These are phyloP conservation scores for Engystomops pustulosus DNA, from an alignment of 2,113 vertebrate species.

Conservation along the genomic window DNA sequence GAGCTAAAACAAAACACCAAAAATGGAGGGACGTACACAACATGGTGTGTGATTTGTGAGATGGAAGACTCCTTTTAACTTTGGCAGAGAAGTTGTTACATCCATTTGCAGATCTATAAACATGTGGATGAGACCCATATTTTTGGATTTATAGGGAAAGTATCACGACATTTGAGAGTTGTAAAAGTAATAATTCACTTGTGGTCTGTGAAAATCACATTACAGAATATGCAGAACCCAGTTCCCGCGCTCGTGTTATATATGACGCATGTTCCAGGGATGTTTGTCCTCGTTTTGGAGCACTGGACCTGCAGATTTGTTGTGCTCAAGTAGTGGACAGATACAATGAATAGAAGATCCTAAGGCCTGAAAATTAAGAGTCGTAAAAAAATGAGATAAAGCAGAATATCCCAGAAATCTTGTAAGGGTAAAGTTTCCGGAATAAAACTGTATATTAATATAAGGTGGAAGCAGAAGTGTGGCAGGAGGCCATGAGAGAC, in stretches of 20 bases:
- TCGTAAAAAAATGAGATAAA: conserved; percentile 30
- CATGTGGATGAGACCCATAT: too few relatives aligned
- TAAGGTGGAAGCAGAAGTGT: conserved; percentile 17
- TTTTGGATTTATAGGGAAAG: too few relatives aligned
- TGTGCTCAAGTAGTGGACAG: not conserved
- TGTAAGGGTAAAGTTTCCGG: conserved; percentile 2
- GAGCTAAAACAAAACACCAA: too few relatives aligned
- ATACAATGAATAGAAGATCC: not conserved
- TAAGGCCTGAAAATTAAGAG: too few relatives aligned
- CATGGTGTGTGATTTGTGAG: too few relatives aligned
- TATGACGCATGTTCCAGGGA: not conserved
- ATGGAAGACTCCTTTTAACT: too few relatives aligned
- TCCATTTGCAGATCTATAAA: too few relatives aligned
- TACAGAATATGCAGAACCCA: not conserved
- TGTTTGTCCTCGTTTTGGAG: conserved; percentile 16
- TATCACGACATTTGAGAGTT: too few relatives aligned
- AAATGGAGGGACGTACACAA: too few relatives aligned
- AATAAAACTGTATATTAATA: conserved; percentile 35
- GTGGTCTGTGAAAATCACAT: too few relatives aligned
- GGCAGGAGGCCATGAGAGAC: conserved; percentile 24
- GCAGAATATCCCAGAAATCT: conserved; percentile 17
- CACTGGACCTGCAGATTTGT: not conserved
- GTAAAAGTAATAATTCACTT: too few relatives aligned
- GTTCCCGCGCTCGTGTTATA: not conserved
- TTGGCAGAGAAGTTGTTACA: too few relatives aligned